phyloP scores from a whole-genome alignment of 2,113 vertebrate species.

The Centropus unirufus region DNA sequence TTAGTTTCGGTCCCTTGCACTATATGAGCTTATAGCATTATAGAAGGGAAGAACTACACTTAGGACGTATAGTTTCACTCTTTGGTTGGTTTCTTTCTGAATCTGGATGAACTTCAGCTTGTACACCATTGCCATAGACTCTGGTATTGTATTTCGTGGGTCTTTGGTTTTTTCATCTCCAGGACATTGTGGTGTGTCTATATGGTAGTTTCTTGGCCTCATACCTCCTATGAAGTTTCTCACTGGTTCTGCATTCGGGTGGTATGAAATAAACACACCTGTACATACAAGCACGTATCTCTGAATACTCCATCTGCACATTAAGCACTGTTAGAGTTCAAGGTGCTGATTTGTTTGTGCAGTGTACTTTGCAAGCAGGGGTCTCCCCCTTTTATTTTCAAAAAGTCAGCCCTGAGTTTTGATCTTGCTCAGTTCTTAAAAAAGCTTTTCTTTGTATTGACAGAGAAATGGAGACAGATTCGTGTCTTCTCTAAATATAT shows the following conservation, averaged over 20 bases:
- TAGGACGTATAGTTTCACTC: background rate
- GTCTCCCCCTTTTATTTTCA: background rate
- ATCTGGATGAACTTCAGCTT: background rate
- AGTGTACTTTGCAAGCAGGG: background rate
- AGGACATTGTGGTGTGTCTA: background rate
- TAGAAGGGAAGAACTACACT: background rate
- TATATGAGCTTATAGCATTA: background rate
- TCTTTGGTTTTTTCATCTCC: background rate
- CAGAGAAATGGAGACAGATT: background rate
- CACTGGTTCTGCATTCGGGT: background rate
- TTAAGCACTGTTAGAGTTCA: background rate
- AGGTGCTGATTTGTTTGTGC: background rate
- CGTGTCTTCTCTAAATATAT: background rate
- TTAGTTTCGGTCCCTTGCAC: background rate
- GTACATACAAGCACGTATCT: background rate
- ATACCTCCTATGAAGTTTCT: background rate
- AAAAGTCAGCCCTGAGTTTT: background rate
- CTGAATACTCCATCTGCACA: background rate
- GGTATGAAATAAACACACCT: background rate
- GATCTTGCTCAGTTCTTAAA: background rate
- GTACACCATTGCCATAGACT: background rate
- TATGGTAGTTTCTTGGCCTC: background rate
- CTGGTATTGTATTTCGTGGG: background rate
- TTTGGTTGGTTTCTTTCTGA: background rate
- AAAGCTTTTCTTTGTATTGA: background rate